Evolutionary conservation across 2,888 invertebrate species (phyloP), one percentile per base, ranked within the genome.

Genomic region (Thelaira solivaga): DNA sequence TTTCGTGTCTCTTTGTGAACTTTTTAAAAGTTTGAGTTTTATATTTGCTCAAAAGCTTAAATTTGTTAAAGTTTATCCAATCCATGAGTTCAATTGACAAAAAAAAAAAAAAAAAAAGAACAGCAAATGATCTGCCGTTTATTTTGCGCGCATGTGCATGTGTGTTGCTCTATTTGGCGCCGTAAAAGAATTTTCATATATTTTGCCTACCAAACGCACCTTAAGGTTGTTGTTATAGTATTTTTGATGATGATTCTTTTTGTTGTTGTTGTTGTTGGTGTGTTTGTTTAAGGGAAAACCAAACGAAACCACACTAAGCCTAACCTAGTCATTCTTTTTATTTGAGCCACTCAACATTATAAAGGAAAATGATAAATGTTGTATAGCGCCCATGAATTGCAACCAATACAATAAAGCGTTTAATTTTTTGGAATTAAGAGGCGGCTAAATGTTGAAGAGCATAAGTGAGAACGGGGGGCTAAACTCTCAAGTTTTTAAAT

Each of bases 341-440:
- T n/a, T n/a, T n/a, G 65, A 64, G 31, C 61, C 69, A n/a, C n/a
- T 75, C 62, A 59, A 71, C 73, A 76, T 82, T 85, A 85, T 85
- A 85, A 85, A 85, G 84, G 85, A 84, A 72, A 86, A 85, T 85
- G 85, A 85, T 85, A 85, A 85, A 85, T 85, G 85, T 71, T 74
- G 62, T 55, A 64, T 55, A 75, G 79, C 76, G 78, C 79, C 71
- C 68, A 79, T 64, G n/a, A n/a, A n/a, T n/a, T n/a, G 65, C 36
- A 47, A 64, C 69, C 69, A 74, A 78, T 65, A 74, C 74, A 78
- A 74, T 65, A 53, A 64, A 68, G 59, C 57, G 26, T 73, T 73
- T 73, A 51, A 61, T 45, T 74, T 68, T 61, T 4, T 20, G 16
- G 36, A 34, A 24, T 4, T 16, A 26, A 53, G 3, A 24, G 29